Base-by-base conservation (phyloP, 64 coral and sea anemone species). In the Platygyra sinensis region DNA sequence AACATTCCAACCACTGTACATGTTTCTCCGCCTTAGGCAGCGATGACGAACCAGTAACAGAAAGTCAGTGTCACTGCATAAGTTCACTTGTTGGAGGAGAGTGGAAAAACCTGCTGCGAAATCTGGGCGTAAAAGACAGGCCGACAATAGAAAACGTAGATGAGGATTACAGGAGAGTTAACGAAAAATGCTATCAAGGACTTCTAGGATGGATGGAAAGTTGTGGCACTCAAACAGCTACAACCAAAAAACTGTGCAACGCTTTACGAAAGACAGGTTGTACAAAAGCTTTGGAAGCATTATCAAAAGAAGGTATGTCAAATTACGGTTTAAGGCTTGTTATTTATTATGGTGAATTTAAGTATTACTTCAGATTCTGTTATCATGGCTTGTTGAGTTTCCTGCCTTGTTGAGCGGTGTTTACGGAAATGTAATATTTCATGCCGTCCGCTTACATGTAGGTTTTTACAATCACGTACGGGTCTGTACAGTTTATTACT, bases 161-260 rank as follows among this genome's bases (percentile, higher is more conserved):
- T 5, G 24, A 49, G 3, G 24, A 85, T 81, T 19, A 36, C 18
- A 12, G 0, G 18, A n/a, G 10, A 60, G 30, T 62, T 27, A 4
- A 0, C 0, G 81, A 85, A 85, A 85, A 85, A 24, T 71, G 64
- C 16, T 85, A 46, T 50, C 81, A 85, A 29, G 81, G 81, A 3
- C 39, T 85, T 6, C 9, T 72, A 19, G 14, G 0, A 2, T 85
- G 81, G 63, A 25, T 2, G 14, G 36, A 0, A 72, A 46, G 31
- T 11, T 10, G 20, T 15, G 28, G 55, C 29, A 2, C 15, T 8
- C 20, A 29, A 22, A 24, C 17, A 14, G 62, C 81, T 14, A 71
- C 33, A 14, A 85, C 63, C 9, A n/a, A 0, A 50, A 1, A 25
- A 7, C 39, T 85, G 18, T 69, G 36, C 38, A 10, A 39, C 22